Conservation (phyloP, 1,140 invertebrate species). For the Hermetia illucens region DNA sequence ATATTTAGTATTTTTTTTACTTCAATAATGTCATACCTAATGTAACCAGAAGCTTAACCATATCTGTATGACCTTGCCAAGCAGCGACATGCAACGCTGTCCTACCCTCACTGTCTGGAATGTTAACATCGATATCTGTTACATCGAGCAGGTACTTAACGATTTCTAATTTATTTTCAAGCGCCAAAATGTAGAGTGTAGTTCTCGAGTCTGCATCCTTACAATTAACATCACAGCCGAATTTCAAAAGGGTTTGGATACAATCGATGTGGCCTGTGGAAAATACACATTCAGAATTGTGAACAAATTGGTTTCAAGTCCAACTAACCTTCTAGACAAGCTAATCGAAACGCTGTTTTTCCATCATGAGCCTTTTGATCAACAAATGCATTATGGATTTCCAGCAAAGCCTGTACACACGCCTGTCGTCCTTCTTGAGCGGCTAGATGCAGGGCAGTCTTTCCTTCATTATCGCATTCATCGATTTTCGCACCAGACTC, state of each 20-base stretch:
- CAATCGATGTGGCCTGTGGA: conserved; percentile 61
- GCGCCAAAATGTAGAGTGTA: conserved; percentile 78
- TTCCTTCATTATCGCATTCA: conserved; percentile 88
- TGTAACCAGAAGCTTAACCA: conserved; percentile 73
- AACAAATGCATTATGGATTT: conserved; percentile 35
- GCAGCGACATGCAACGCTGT: conserved; percentile 85
- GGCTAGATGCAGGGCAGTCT: conserved; percentile 77
- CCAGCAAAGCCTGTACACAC: conserved; percentile 24
- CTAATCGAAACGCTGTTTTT: conserved; percentile 75
- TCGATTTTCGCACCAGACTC: conserved; percentile 86
- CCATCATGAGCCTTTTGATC: conserved; percentile 87
- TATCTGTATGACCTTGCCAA: conserved; percentile 68
- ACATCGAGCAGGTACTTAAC: conserved; percentile 66
- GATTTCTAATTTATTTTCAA: conserved; percentile 80
- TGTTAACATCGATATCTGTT: conserved; percentile 69
- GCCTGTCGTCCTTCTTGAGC: conserved; percentile 63
- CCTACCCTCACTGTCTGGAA: conserved; percentile 77
- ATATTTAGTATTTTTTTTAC: neutral
- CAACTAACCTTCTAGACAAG: conserved; percentile 20
- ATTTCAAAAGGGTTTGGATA: conserved; percentile 52
- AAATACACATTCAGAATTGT: neutral
- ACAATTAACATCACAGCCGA: conserved; percentile 76
- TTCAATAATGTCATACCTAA: conserved; percentile 30
- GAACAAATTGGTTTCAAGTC: neutral
- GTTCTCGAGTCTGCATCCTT: conserved; percentile 85